These are phyloP conservation scores for Agrotis exclamationis DNA, from an alignment of 2,888 invertebrate genomes.

Conservation along the genomic window DNA sequence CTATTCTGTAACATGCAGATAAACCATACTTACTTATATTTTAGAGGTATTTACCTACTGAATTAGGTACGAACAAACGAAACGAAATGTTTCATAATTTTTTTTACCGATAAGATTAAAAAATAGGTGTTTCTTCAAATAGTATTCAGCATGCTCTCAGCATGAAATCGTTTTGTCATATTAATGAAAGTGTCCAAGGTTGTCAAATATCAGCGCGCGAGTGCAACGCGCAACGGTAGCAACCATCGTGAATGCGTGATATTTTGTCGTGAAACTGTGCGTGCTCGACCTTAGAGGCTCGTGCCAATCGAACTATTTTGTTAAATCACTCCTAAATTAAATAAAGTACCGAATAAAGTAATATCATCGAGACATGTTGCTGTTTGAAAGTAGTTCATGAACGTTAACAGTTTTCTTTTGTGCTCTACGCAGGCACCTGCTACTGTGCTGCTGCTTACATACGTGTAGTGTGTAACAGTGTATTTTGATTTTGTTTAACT, in stretches of 20 bases:
- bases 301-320: slow-evolving; percentile 63
- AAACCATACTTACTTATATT: too few relatives aligned
- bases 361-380: slow-evolving; percentile 50
- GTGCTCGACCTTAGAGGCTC: slow-evolving; percentile 71
- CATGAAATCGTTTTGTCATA: slow-evolving; percentile 52
- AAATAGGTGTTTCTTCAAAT: slow-evolving; percentile 7
- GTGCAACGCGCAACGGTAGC: slow-evolving; percentile 50
- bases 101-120: neutral
- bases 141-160: slow-evolving; percentile 10
- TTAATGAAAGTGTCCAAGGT: slow-evolving; percentile 71
- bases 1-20: neutral
- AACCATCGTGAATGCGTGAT: slow-evolving; percentile 63
- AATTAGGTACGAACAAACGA: too few relatives aligned
- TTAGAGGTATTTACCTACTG: neutral
- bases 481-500: too few relatives aligned
- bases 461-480: neutral
- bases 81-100: too few relatives aligned
- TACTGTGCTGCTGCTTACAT: too few relatives aligned
- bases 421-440: neutral
- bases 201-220: slow-evolving; percentile 61
- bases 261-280: slow-evolving; percentile 64
- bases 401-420: slow-evolving; percentile 39
- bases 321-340: slow-evolving; percentile 54
- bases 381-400: slow-evolving; percentile 65
- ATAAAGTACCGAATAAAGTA: slow-evolving; percentile 54